Conservation (phyloP, 2,113 vertebrate species). For the Gymnogyps californianus region DNA sequence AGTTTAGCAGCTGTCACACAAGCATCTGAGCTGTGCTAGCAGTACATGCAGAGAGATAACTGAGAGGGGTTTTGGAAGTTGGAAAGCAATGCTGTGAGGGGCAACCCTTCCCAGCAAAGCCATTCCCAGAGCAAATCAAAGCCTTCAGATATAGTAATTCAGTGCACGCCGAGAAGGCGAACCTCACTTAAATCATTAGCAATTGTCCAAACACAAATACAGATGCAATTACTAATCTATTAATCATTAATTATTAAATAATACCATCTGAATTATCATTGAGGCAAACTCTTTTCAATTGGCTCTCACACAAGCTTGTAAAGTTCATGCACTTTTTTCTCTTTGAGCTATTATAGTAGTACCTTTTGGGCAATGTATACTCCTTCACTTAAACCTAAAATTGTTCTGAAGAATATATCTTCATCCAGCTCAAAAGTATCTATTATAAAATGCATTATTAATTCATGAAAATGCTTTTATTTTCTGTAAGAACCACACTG, state of each 20-base stretch:
- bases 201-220: not conserved
- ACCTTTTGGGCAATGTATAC: not conserved
- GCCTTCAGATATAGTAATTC: not conserved
- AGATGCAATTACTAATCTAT: not conserved
- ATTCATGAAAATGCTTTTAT: not conserved
- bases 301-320: not conserved
- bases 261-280: not conserved
- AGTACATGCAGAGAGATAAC: not conserved
- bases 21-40: not conserved
- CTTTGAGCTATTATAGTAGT: not conserved
- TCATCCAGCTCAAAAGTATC: not conserved
- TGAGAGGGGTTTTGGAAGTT: not conserved
- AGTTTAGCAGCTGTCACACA: not conserved
- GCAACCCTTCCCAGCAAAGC: not conserved
- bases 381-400: not conserved
- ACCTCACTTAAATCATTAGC: not conserved
- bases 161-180: not conserved
- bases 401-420: not conserved
- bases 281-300: not conserved
- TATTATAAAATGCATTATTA: not conserved
- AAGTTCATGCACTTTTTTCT: not conserved
- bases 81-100: not conserved
- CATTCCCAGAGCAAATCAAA: not conserved
- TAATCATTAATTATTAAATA: not conserved
- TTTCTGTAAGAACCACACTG: not conserved